These are phyloP conservation scores for Meles meles DNA, from an alignment of 2,113 vertebrate species.

Conservation along the genomic window DNA sequence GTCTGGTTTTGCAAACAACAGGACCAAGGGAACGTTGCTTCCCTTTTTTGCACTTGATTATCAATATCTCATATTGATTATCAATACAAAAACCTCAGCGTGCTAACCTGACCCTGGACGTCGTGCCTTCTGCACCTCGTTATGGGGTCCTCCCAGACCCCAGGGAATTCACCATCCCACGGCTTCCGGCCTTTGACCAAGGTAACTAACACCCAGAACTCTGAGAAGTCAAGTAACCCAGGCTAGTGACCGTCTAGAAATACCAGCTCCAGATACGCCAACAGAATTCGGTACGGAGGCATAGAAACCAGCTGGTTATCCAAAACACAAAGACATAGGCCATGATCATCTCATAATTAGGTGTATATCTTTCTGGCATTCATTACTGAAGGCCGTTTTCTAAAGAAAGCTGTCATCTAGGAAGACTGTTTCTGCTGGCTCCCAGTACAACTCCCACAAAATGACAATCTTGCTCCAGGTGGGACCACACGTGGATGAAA, in stretches of 20 bases:
- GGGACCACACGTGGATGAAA: rapidly evolving
- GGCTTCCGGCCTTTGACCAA: not conserved
- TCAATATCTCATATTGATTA: too few relatives aligned
- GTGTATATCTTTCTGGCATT: not conserved
- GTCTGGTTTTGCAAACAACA: not conserved
- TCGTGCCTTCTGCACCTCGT: not conserved
- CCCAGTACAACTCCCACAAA: not conserved
- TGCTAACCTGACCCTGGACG: not conserved
- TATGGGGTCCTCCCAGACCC: not conserved
- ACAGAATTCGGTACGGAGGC: not conserved
- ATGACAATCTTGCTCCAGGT: not conserved
- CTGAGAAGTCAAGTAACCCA: not conserved
- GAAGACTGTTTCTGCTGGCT: not conserved
- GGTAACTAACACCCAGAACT: not conserved
- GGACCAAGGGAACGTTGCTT: not conserved
- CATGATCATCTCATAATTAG: not conserved
- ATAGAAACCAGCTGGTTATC: not conserved
- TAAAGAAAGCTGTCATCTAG: not conserved
- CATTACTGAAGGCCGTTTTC: not conserved
- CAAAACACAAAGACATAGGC: not conserved
- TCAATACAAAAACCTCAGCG: not conserved
- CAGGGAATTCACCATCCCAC: not conserved
- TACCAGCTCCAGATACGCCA: not conserved
- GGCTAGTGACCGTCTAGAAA: not conserved
- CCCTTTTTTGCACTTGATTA: not conserved